A percentile compares a stretch with the other conserved stretches of the same genome.
These are phyloP conservation scores for Cisticola juncidis DNA, from an alignment of 2,113 vertebrate species.

Conservation along the genomic window DNA sequence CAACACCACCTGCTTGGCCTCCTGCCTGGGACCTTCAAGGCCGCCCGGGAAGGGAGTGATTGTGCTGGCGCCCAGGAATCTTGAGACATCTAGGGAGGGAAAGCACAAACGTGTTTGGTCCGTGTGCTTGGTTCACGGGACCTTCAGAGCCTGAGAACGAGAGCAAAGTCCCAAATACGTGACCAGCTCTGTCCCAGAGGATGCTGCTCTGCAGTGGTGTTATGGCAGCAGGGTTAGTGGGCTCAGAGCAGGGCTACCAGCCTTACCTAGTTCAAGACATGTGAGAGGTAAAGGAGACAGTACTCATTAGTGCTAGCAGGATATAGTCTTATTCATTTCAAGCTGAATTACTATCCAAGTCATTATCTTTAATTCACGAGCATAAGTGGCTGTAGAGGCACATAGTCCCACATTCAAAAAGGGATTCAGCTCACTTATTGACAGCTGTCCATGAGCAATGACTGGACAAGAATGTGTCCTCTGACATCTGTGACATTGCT, in stretches of 20 bases:
- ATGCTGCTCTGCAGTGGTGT: not conserved
- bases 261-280: not conserved
- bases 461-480: too few species aligned
- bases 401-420: not conserved
- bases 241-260: not conserved
- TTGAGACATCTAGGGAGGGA: not conserved
- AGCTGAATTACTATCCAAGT: not conserved
- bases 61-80: rapidly evolving
- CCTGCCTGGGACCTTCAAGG: not conserved
- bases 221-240: rapidly evolving
- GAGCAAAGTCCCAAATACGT: rapidly evolving
- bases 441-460: not conserved
- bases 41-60: not conserved
- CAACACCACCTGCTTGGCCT: not conserved
- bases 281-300: not conserved
- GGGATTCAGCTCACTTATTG: rapidly evolving
- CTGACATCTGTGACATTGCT: not conserved
- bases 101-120: not conserved
- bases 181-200: not conserved
- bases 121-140: not conserved
- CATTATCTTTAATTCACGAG: not conserved
- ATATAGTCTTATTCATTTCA: not conserved
- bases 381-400: not conserved
- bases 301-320: not conserved
- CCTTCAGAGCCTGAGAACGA: not conserved